Evolutionary conservation across 2,888 invertebrate species (phyloP).

Genomic region (Proisotoma minuta): DNA sequence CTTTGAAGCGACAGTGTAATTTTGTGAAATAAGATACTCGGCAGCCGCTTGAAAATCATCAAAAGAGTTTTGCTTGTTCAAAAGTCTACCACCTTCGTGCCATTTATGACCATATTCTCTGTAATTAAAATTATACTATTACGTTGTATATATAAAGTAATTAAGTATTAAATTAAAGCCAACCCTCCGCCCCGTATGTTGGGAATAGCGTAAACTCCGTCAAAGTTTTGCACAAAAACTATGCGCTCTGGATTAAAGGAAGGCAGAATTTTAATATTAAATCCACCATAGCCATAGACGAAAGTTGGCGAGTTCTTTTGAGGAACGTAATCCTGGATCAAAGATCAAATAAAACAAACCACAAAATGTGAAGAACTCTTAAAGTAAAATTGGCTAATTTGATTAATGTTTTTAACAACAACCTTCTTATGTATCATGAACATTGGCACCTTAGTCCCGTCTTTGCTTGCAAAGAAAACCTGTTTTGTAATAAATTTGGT

Average conservation of each 20-base stretch:
- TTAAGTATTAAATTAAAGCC: conserved; percentile 1
- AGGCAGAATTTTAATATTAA: conserved; percentile 86
- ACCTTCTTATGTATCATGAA: conserved; percentile 76
- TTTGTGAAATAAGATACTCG: conserved; percentile 72
- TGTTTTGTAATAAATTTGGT: conserved; percentile 76
- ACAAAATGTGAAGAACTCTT: neutral
- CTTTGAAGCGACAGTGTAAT: conserved; percentile 71
- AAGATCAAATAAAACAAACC: neutral
- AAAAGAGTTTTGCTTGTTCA: conserved; percentile 95
- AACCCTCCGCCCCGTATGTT: conserved; percentile 90
- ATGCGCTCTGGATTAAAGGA: conserved; percentile 81
- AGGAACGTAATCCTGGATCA: conserved; percentile 17
- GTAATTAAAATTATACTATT: neutral
- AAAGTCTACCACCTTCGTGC: conserved; percentile 87
- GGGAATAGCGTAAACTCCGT: conserved; percentile 82
- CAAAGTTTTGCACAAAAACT: conserved; percentile 81
- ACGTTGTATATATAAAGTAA: neutral
- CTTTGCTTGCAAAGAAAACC: conserved; percentile 86
- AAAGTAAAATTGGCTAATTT: neutral
- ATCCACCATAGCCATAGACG: conserved; percentile 95
- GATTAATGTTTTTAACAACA: neutral
- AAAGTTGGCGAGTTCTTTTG: conserved; percentile 73
- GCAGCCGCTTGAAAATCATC: conserved; percentile 93
- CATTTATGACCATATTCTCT: conserved; percentile 65
- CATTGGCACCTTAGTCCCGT: conserved; percentile 91